Evolutionary conservation across 2,888 invertebrate species (phyloP), one percentile per base, ranked within the genome.

Genomic region (Aricia artaxerxes): DNA sequence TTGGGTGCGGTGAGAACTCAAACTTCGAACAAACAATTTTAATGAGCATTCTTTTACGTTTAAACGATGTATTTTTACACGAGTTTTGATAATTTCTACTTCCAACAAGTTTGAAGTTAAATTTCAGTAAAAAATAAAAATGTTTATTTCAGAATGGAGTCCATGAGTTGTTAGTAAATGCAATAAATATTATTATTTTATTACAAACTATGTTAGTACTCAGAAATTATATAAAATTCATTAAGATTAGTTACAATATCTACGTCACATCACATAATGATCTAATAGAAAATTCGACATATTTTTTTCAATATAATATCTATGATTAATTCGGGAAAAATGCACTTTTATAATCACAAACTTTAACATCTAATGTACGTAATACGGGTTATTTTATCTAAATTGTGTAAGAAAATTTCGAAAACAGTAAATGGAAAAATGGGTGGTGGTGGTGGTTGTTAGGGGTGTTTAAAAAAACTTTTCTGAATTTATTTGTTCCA

Each of bases 41-140:
- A 69, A 69, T 69, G 69, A 69, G 69, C 69, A 69, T 69, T 69
- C 78, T 69, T 49, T 78, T 49, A 9, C 16, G 69, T 69, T 64
- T 72, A 69, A 69, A n/a, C 64, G 49, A 35, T 31, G 78, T 49
- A 49, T 31, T 69, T 57, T 78, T 69, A 35, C 64, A 69, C 53
- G 78, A 69, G 69, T 69, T 69, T 9, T 13, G 69, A 69, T 35
- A 69, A 69, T 38, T 69, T 38, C 38, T 69, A 69, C 69, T 38
- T 13, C 13, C 13, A 69, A 69, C 5, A 35, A 69, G 13, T 69
- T 69, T 69, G 13, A 38, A 69, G 35, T 38, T 35, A 69, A 35
- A 13, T 11, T 69, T 69, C 13, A 35, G 31, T 35, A 24, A 24
- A 24, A 24, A 24, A 24, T 24, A 0, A 24, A 24, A 24, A 24